Percentiles rank a stretch among this genome's conserved stretches.
These are phyloP conservation scores for Sympetrum striolatum DNA, from an alignment of 2,888 invertebrate species.

Conservation along the genomic window DNA sequence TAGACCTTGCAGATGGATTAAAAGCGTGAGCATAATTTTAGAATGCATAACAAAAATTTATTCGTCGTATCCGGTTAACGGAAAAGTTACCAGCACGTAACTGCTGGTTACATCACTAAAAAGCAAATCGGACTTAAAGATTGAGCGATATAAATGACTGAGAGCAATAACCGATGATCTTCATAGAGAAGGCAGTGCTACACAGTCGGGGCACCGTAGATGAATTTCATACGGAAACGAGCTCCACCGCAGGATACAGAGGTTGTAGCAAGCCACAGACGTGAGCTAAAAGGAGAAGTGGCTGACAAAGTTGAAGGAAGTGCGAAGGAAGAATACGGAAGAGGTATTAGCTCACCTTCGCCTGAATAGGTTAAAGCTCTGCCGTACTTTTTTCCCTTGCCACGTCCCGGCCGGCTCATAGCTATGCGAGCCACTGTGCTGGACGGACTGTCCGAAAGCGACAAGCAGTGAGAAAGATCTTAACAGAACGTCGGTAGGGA, in stretches of 20 bases:
- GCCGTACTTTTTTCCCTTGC: background rate
- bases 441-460: background rate
- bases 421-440: background rate
- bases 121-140: no score
- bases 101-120: no score
- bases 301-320: background rate
- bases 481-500: background rate
- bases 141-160: no score
- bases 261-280: background rate
- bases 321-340: constrained; percentile 17
- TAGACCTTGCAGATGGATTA: no score
- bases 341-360: background rate
- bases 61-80: no score
- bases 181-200: background rate
- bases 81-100: no score
- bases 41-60: no score
- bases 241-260: background rate
- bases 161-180: background rate
- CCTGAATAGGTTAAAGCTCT: background rate
- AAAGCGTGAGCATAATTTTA: no score
- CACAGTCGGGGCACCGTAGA: background rate
- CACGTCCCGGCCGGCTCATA: background rate
- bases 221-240: background rate
- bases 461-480: background rate
- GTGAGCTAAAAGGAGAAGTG: background rate